Evolutionary conservation across 2,113 vertebrate genomes (phyloP), one percentile per base, ranked within the genome.

Genomic region (Meriones unguiculatus): DNA sequence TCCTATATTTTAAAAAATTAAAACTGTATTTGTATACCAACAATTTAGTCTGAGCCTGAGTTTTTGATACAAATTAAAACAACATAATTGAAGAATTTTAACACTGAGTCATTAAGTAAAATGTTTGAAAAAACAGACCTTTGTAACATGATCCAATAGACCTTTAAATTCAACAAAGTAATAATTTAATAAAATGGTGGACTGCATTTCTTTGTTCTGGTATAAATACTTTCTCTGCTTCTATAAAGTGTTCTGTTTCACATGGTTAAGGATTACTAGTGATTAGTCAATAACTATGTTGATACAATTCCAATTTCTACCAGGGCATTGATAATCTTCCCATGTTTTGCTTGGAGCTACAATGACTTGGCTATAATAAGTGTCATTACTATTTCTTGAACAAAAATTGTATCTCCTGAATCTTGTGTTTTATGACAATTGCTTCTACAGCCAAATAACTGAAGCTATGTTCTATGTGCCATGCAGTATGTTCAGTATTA

Each of bases 11-110:
- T 9, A 17, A 62, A 64, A 89, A 85, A 88, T 65, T 52, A 92
- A 90, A 46, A 69, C 14, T 41, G 62, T 52, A 92, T 96, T 72
- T 94, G 10, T 75, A 64, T n/a, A 46, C 22, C 54, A 67, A 85
- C 15, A 96, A n/a, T 91, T 94, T 70, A 54, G 7, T 90, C 38
- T 57, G 87, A 92, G n/a, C 5, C 9, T n/a, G 59, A 85, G 18
- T 72, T 78, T 90, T 80, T 72, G 18, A 38, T 72, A 38, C 46
- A 93, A 97, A 95, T 80, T 87, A 80, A 32, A 84, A 82, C 17
- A 95, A 75, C 2, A 46, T 77, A 59, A 57, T 81, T 81, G 73
- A 90, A 15, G 8, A 14, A 92, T 77, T 73, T 50, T 75, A 73
- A 90, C 10, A 72, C 2, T n/a, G 38, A 91, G 14, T 78, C 87